These are phyloP conservation scores for Ormyrus labotus DNA, from an alignment of 2,888 invertebrate genomes.

Conservation along the genomic window DNA sequence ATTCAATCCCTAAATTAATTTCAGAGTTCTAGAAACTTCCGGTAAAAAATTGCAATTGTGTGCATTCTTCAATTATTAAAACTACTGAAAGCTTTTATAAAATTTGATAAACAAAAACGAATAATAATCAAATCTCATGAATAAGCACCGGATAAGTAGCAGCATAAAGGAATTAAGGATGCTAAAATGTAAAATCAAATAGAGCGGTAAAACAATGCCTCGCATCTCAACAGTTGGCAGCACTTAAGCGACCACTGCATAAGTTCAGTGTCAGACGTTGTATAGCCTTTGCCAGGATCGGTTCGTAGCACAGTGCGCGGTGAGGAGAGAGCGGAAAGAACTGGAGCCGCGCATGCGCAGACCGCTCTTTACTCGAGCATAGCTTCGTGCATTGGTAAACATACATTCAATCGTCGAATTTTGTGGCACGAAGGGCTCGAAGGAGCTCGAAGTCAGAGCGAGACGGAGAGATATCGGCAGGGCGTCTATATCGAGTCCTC, in stretches of 20 bases:
- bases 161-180: not conserved
- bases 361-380: not conserved
- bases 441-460: constrained; percentile 1
- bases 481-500: not conserved
- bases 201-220: too few species aligned
- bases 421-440: constrained; percentile 27
- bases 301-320: not conserved
- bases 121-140: not conserved
- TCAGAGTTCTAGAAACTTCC: too few species aligned
- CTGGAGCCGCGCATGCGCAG: constrained; percentile 24
- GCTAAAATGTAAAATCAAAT: not conserved
- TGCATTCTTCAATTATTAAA: too few species aligned
- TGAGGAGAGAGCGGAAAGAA: not conserved
- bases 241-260: too few species aligned
- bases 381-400: constrained; percentile 21
- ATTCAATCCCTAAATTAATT: too few species aligned
- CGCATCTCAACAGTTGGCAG: too few species aligned
- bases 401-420: constrained; percentile 40
- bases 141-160: not conserved
- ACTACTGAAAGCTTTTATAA: too few species aligned
- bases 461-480: not conserved
- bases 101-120: too few species aligned
- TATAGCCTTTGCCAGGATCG: too few species aligned
- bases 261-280: too few species aligned
- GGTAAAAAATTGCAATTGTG: too few species aligned